A percentile compares a stretch with the other conserved stretches of the same genome.
These are phyloP conservation scores for Temnothorax rugatulus DNA, from an alignment of 2,888 invertebrate genomes.

Conservation along the genomic window DNA sequence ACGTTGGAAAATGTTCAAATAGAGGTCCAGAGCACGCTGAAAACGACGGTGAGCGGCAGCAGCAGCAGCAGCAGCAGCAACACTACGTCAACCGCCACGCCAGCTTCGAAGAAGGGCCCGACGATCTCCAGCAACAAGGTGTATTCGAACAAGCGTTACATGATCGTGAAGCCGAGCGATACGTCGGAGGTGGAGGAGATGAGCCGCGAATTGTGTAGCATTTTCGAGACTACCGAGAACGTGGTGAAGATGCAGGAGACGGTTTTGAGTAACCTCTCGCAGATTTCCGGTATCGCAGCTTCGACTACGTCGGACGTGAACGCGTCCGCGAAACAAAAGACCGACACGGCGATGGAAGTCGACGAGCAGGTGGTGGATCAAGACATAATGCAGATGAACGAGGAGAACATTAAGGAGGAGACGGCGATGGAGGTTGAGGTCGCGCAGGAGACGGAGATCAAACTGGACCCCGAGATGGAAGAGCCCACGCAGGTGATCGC, in stretches of 20 bases:
- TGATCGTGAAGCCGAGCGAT: conserved; percentile 79
- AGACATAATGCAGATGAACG: conserved; percentile 45
- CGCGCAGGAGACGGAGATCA: conserved; percentile 63
- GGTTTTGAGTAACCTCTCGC: conserved; percentile 80
- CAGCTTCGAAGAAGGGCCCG: conserved; percentile 55
- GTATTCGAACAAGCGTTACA: conserved; percentile 83
- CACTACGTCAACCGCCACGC: conserved; percentile 39
- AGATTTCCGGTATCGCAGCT: conserved; percentile 76
- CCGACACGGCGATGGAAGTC: conserved; percentile 53
- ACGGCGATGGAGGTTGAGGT: conserved; percentile 59
- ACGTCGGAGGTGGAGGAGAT: conserved; percentile 82
- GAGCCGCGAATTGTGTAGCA: conserved; percentile 83
- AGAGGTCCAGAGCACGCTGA: conserved; percentile 40
- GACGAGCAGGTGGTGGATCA: conserved; percentile 44
- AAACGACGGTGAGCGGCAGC: conserved; percentile 8
- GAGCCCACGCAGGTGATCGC: conserved; percentile 59
- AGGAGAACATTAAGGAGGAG: conserved; percentile 60
- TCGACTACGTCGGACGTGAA: background rate
- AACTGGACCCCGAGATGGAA: conserved; percentile 21
- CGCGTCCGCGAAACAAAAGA: conserved; percentile 63
- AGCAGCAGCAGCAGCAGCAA: background rate
- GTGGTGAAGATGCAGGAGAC: conserved; percentile 84
- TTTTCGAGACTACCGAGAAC: conserved; percentile 82
- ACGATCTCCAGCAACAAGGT: conserved; percentile 78
- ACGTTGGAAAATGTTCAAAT: conserved; percentile 62